Conservation (phyloP, 2,113 vertebrate genomes). For the Mionectes macconnelli region DNA sequence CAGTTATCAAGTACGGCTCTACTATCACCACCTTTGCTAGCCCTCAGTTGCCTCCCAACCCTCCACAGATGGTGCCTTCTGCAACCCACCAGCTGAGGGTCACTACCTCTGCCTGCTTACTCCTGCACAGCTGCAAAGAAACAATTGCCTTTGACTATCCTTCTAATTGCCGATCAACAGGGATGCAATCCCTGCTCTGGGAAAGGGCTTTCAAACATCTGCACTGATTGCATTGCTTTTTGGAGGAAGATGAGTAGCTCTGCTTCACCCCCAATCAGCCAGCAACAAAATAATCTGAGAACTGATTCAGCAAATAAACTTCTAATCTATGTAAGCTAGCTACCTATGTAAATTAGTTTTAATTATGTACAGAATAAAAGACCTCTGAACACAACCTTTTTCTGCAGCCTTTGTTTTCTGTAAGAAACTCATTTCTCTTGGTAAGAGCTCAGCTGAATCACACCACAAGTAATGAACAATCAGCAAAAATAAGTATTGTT, state of each 20-base stretch:
- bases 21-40: background rate
- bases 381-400: background rate
- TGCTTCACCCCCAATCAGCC: slow-evolving; percentile 35
- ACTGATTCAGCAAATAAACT: slow-evolving; percentile 23
- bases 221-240: slow-evolving; percentile 31
- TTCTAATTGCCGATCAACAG: slow-evolving; percentile 35
- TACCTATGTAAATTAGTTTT: slow-evolving; percentile 54
- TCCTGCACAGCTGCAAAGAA: background rate
- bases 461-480: slow-evolving; percentile 36
- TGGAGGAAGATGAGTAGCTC: slow-evolving; percentile 52
- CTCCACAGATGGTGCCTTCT: background rate
- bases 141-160: background rate
- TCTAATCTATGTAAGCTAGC: slow-evolving; percentile 56
- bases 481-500: slow-evolving; percentile 34
- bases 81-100: background rate
- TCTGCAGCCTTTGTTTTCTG: slow-evolving; percentile 16
- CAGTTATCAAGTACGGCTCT: background rate
- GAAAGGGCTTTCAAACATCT: slow-evolving; percentile 45
- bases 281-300: slow-evolving; percentile 44
- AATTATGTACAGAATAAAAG: slow-evolving; percentile 52
- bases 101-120: background rate
- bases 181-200: slow-evolving; percentile 29
- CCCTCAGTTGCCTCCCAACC: background rate
- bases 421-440: slow-evolving; percentile 6
- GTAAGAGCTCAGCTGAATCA: background rate